These are phyloP conservation scores for Echinops telfairi DNA, from an alignment of 2,113 vertebrate genomes.

Conservation along the genomic window DNA sequence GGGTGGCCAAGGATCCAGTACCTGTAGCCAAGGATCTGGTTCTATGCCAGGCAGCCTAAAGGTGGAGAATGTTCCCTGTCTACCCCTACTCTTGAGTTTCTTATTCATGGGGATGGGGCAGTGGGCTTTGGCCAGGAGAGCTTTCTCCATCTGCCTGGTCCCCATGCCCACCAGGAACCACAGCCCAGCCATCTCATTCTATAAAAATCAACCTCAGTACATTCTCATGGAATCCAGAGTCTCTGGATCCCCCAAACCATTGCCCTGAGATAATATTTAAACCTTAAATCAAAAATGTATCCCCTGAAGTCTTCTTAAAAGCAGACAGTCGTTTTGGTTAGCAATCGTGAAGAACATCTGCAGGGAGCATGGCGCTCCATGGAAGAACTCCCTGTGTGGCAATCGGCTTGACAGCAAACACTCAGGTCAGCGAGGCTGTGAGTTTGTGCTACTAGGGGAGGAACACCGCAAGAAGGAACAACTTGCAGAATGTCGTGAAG, in stretches of 20 bases:
- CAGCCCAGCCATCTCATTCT: not conserved
- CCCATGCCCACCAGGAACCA: not conserved
- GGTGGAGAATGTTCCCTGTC: not conserved
- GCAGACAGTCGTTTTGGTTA: not conserved
- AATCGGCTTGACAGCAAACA: not conserved
- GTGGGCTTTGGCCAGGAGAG: not conserved
- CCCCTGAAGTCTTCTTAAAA: not conserved
- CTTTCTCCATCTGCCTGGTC: not conserved
- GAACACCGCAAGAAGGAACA: not conserved
- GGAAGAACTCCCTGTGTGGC: not conserved
- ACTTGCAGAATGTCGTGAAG: not conserved
- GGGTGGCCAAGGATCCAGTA: not conserved
- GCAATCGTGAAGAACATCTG: not conserved
- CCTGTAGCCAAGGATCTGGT: not conserved
- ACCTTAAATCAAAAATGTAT: not conserved
- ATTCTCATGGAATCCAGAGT: not conserved
- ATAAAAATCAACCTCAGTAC: not conserved
- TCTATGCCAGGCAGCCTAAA: not conserved
- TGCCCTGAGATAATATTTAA: not conserved
- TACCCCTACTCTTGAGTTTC: not conserved
- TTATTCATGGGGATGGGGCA: fast-evolving
- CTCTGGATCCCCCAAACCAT: not conserved
- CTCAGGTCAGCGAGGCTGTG: not conserved
- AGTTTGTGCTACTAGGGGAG: not conserved
- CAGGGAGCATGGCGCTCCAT: not conserved